A percentile compares a stretch with the other conserved stretches of the same genome.
phyloP scores from a whole-genome alignment of 2,888 invertebrate species.

The Hipparchia sbordonii region DNA sequence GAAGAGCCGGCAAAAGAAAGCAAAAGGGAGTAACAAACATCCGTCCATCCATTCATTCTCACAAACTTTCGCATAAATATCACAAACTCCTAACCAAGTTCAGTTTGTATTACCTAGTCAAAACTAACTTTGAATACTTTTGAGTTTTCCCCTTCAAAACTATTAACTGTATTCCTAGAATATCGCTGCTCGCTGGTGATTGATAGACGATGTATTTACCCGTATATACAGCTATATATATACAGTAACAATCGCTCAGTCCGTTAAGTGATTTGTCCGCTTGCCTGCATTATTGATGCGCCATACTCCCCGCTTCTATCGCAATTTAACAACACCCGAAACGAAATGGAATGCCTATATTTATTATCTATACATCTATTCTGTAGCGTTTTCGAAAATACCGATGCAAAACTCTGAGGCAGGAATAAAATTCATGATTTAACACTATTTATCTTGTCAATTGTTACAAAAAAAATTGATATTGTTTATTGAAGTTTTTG shows the following conservation, averaged over 20 bases:
- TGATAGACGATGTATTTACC: conserved; percentile 23
- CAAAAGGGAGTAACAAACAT: no score
- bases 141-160: not conserved
- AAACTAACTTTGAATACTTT: no score
- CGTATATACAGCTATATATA: conserved; percentile 21
- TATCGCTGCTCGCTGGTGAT: not conserved
- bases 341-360: conserved; percentile 12
- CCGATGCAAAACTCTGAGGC: no score
- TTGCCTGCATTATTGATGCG: conserved; percentile 71
- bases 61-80: no score
- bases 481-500: no score
- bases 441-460: no score
- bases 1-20: no score
- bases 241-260: conserved; percentile 38
- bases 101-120: no score
- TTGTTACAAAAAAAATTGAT: no score
- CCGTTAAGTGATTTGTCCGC: conserved; percentile 74
- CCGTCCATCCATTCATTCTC: no score
- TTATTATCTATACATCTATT: not conserved
- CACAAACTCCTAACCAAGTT: no score
- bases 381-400: not conserved
- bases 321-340: conserved; percentile 35
- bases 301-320: conserved; percentile 35
- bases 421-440: no score
- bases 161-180: not conserved